Evolutionary conservation across 2,113 vertebrate species (phyloP), one percentile per base, ranked within the genome.

Genomic region (Corythoichthys intestinalis): DNA sequence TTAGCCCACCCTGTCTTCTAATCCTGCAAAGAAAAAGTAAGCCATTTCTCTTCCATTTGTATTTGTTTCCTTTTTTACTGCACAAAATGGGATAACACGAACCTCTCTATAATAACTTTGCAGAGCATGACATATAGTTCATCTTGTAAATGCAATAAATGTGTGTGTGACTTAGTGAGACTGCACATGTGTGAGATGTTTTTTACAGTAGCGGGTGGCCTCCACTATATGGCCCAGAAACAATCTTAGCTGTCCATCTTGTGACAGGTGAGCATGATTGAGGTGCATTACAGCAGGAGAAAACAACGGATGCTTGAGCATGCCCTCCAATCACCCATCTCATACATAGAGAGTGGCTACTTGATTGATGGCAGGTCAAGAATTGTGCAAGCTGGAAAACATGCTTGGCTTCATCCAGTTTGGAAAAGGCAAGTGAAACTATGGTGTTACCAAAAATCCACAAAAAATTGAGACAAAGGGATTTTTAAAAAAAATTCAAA

Each of bases 211-310:
- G 14, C 20, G 65, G 67, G 14, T 34, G 67, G 67, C 64, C 58
- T 44, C 62, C 38, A 66, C 20, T 28, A 56, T 37, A 38, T 44
- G n/a, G 61, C 50, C 50, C 57, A 15, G 41, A 59, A 49, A 67
- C 49, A 47, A n/a, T 74, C 63, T 77, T 47, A 1, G 47, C 58
- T 20, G 49, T 61, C 70, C 28, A 49, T 35, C 71, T 52, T 50
- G 60, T 72, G 78, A 82, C 81, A 72, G 83, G 65, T 65, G 57
- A 72, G 65, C n/a, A 63, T 81, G 79, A 84, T 79, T 76, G 54
- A 82, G 71, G 72, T 62, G 68, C 69, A 60, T 73, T 69, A 72
- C 63, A 72, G 58, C 67, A 54, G 59, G 46, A 67, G 71, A 74
- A 83, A 76, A 81, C 70, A 77, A 71, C 9, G 37, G 50, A 59